These are phyloP conservation scores for Bombyx mori DNA, from an alignment of 1,140 invertebrate genomes.

Conservation along the genomic window DNA sequence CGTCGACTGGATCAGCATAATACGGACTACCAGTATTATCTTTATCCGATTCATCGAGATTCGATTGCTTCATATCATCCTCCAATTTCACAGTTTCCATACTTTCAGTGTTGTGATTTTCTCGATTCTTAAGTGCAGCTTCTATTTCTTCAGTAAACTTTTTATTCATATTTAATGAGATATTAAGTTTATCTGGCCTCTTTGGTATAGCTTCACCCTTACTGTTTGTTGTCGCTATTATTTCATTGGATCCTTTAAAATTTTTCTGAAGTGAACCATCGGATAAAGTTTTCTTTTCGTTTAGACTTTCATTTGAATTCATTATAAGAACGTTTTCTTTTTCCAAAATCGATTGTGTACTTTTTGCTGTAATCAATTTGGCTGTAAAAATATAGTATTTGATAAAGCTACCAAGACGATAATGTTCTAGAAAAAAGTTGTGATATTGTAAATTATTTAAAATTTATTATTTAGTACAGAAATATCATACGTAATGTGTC, in stretches of 20 bases:
- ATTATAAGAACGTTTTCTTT: constrained; percentile 58
- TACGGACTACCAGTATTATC: constrained; percentile 86
- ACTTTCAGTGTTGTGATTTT: constrained; percentile 56
- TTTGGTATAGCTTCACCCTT: constrained; percentile 65
- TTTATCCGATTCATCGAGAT: constrained; percentile 54
- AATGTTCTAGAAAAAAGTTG: constrained; percentile 3
- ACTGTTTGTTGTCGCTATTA: constrained; percentile 69
- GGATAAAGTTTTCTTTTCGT: constrained; percentile 52
- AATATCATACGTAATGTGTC: constrained; percentile 75
- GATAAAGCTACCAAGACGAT: not conserved
- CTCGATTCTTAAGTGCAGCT: constrained; percentile 49
- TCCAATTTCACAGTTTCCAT: constrained; percentile 64
- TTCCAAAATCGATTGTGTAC: constrained; percentile 57
- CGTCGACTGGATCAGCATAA: constrained; percentile 93
- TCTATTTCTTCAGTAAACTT: constrained; percentile 64
- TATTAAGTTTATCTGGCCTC: constrained; percentile 66
- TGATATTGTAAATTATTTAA: not conserved
- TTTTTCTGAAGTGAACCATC: constrained; percentile 56
- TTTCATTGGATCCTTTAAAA: constrained; percentile 54
- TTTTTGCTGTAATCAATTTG: constrained; percentile 56
- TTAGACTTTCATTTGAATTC: constrained; percentile 53
- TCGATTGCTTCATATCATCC: constrained; percentile 38
- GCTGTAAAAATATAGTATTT: constrained; percentile 25
- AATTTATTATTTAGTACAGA: too few species aligned
- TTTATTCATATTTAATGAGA: constrained; percentile 64